Percentiles rank a stretch among this genome's conserved stretches.
phyloP scores from a whole-genome alignment of 2,888 invertebrate species.

The Thyatira batis region DNA sequence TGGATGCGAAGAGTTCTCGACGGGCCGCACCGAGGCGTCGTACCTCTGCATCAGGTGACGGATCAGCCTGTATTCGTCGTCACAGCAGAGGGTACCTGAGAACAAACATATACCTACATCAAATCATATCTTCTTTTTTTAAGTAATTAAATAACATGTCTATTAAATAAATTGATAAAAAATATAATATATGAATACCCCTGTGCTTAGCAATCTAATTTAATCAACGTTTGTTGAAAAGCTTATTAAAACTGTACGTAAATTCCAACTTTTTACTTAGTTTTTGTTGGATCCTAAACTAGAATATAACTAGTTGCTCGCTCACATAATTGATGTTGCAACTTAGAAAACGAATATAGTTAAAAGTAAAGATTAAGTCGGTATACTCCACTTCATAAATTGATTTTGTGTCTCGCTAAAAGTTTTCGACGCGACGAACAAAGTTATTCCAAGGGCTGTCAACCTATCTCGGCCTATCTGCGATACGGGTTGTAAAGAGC shows the following conservation, averaged over 20 bases:
- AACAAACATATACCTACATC: constrained; percentile 7
- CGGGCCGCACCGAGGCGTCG: constrained; percentile 90
- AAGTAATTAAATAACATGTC: background rate
- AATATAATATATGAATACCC: too few species aligned
- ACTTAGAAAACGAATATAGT: background rate
- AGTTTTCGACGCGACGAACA: background rate
- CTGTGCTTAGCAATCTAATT: too few species aligned
- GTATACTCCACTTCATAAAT: background rate
- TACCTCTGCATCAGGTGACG: constrained; percentile 88
- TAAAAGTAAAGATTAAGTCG: background rate
- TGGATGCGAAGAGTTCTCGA: constrained; percentile 88
- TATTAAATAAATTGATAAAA: too few species aligned
- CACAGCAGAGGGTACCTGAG: constrained; percentile 67
- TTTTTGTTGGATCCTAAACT: background rate
- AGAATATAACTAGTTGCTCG: background rate
- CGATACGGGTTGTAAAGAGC: background rate
- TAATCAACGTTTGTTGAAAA: background rate
- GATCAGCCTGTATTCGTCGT: constrained; percentile 88
- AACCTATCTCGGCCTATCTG: background rate
- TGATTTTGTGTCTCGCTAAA: background rate
- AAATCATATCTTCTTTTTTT: background rate
- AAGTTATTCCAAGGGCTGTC: background rate
- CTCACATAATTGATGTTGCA: background rate
- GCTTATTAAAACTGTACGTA: background rate
- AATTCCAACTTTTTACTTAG: too few species aligned